Evolutionary conservation across 2,888 invertebrate genomes (phyloP), one percentile per base, ranked within the genome.

Genomic region (Leptarthrus brevirostris): DNA sequence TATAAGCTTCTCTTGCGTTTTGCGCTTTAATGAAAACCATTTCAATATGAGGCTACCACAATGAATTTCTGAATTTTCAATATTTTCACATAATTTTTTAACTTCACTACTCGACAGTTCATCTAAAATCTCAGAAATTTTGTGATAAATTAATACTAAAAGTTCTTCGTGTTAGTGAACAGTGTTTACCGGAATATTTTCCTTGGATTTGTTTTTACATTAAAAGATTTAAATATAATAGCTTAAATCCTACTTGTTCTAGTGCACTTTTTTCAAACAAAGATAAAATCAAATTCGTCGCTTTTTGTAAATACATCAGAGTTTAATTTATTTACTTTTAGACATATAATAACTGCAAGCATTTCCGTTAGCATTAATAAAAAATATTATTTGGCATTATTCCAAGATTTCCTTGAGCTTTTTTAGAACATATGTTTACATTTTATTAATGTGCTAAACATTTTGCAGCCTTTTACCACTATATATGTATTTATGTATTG

Each of bases 41-140:
- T 74, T 77, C 77, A 77, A 77, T 75, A 75, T 77, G 77, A 77
- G 77, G 77, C 77, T 77, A 77, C 74, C 75, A 75, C 74, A 75
- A 53, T 71, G 44, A 70, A 75, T 76, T 74, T 74, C 72, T 73
- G 74, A 72, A 64, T 72, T 40, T 58, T n/a, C 44, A 44, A 34
- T 10, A 24, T 22, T 54, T 54, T 24, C 22, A 58, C 20, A 58
- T 58, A 20, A 64, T 64, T 71, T 20, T 74, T 72, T 70, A 52
- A 6, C 47, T 52, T 3, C 18, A 49, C 49, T 20, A 49, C 20
- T 20, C 18, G 18, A 49, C 8, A 49, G 49, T 16, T 49, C 44
- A 14, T 44, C 64, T 69, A 66, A 61, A 72, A 36, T 61, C 20
- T 70, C 70, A 72, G 74, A 74, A 74, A 73, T 73, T 70, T 64